Evolutionary conservation across 2,113 vertebrate genomes (phyloP).

Genomic region (Cepphus grylle): DNA sequence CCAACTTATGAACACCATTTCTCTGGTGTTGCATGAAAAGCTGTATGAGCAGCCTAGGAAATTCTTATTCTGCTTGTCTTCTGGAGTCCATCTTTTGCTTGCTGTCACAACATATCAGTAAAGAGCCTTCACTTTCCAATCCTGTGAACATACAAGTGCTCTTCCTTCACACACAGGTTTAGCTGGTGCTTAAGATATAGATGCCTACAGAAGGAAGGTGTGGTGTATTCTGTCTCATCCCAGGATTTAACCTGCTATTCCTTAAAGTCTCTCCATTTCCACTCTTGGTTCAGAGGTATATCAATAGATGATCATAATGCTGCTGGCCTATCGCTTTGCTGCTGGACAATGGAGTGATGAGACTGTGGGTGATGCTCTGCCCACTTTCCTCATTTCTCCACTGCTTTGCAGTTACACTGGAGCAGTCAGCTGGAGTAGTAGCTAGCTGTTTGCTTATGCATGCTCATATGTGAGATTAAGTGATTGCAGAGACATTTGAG

Average conservation of each 20-base stretch:
- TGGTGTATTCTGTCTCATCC: not conserved
- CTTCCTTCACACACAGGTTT: not conserved
- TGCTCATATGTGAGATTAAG: not conserved
- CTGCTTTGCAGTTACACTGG: not conserved
- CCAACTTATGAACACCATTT: not conserved
- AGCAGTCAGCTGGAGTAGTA: not conserved
- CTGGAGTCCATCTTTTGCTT: not conserved
- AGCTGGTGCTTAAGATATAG: not conserved
- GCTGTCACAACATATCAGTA: rapidly evolving
- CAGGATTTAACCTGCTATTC: not conserved
- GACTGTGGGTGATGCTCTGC: not conserved
- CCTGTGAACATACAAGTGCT: not conserved
- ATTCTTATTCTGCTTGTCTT: not conserved
- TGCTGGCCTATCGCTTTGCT: not conserved
- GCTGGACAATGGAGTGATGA: not conserved
- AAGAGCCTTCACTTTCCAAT: not conserved
- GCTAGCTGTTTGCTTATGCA: not conserved
- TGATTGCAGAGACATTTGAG: not conserved
- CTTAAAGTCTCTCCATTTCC: not conserved
- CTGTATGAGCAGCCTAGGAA: not conserved
- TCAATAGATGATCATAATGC: not conserved
- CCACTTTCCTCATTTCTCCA: not conserved
- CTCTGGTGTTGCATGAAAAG: not conserved
- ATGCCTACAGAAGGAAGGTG: not conserved
- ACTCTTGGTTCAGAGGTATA: not conserved